These are phyloP conservation scores for Doris montereyensis DNA, from an alignment of 2,888 invertebrate species.

Conservation along the genomic window DNA sequence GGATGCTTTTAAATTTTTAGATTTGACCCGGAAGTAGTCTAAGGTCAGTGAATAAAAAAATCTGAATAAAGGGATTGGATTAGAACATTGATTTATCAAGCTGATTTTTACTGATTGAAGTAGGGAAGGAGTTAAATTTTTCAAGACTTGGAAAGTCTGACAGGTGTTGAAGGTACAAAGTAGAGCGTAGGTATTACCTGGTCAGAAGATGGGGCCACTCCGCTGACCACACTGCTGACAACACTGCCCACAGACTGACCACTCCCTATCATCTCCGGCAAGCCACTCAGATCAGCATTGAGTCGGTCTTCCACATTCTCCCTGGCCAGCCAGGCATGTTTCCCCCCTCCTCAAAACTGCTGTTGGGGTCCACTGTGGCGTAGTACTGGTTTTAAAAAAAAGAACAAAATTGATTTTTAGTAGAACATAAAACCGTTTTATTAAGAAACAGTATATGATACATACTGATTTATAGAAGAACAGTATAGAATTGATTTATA, in stretches of 20 bases:
- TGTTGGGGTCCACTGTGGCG: constrained; percentile 85
- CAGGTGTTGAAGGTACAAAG: too few relatives aligned
- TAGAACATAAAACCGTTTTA: background rate
- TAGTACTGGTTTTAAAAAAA: constrained; percentile 82
- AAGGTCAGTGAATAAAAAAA: too few relatives aligned
- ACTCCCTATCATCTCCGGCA: constrained; percentile 78
- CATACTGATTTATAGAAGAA: too few relatives aligned
- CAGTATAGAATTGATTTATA: too few relatives aligned
- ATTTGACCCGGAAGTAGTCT: too few relatives aligned
- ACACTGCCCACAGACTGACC: constrained; percentile 98
- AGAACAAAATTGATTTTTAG: background rate
- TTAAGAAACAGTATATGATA: background rate
- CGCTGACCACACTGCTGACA: constrained; percentile 86
- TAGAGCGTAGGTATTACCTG: too few relatives aligned
- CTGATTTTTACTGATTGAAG: too few relatives aligned
- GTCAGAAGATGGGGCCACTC: constrained; percentile 39
- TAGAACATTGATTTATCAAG: too few relatives aligned
- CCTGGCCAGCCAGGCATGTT: constrained; percentile 93
- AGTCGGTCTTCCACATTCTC: constrained; percentile 68
- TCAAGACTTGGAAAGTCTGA: too few relatives aligned
- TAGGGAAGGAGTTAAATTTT: too few relatives aligned
- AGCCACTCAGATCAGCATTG: constrained; percentile 60
- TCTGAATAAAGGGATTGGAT: too few relatives aligned
- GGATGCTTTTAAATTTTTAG: too few relatives aligned
- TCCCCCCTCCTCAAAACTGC: constrained; percentile 75